phyloP scores from a whole-genome alignment of 1,140 invertebrate genomes.

The Centruroides vittatus region DNA sequence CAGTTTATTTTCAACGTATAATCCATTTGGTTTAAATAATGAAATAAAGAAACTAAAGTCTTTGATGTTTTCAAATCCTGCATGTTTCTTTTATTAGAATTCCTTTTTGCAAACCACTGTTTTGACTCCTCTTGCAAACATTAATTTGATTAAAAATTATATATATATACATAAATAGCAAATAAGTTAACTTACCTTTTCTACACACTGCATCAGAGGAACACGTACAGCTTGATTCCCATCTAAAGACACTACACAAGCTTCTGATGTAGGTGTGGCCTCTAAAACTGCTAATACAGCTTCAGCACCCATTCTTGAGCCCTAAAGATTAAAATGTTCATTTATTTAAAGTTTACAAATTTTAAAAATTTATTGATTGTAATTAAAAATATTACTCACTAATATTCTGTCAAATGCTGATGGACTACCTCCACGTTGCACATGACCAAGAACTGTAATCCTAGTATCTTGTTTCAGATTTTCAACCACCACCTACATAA shows the following conservation, averaged over 20 bases:
- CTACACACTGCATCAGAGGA: constrained; percentile 93
- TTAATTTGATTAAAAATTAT: too few species aligned
- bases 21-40: too few species aligned
- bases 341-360: background rate
- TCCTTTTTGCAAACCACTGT: too few species aligned
- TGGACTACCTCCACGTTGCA: constrained; percentile 92
- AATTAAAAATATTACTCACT: constrained; percentile 16
- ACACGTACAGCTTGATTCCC: constrained; percentile 93
- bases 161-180: too few species aligned
- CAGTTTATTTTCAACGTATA: too few species aligned
- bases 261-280: constrained; percentile 70
- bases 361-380: background rate
- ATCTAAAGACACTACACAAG: constrained; percentile 88
- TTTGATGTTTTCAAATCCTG: too few species aligned
- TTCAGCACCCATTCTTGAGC: constrained; percentile 96
- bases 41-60: too few species aligned
- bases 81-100: too few species aligned
- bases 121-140: too few species aligned
- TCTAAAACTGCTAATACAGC: constrained; percentile 96
- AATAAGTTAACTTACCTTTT: constrained; percentile 34
- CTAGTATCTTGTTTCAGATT: constrained; percentile 90
- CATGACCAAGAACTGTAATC: constrained; percentile 93
- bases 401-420: constrained; percentile 96
- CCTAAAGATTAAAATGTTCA: constrained; percentile 25
- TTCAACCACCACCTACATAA: constrained; percentile 55